Percentiles rank a stretch among this genome's conserved stretches.
These are phyloP conservation scores for Conus betulinus DNA, from an alignment of 1,140 invertebrate species.

Conservation along the genomic window DNA sequence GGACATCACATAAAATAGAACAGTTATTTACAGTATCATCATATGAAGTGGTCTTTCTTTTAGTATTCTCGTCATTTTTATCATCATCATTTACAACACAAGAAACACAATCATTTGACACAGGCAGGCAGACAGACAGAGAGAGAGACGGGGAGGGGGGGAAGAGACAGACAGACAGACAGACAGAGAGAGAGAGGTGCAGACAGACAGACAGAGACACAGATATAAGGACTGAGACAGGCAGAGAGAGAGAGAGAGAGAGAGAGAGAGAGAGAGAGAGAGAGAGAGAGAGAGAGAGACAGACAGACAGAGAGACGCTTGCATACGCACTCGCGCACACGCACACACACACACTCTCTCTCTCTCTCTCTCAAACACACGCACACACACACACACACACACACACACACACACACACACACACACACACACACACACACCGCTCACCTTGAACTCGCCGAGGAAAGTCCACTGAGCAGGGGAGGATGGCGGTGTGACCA, in stretches of 20 bases:
- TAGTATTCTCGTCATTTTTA: too few relatives aligned
- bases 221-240: not conserved
- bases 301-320: not conserved
- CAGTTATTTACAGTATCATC: too few relatives aligned
- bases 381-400: not conserved
- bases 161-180: too few relatives aligned
- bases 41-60: too few relatives aligned
- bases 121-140: too few relatives aligned
- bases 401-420: conserved; percentile 16
- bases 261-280: not conserved
- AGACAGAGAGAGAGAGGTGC: conserved; percentile 14
- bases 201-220: conserved; percentile 13
- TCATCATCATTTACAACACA: too few relatives aligned
- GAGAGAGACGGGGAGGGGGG: too few relatives aligned
- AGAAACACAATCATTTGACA: too few relatives aligned
- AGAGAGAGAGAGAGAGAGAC: not conserved
- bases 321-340: not conserved
- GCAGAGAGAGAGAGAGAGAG: conserved; percentile 6
- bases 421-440: conserved; percentile 14
- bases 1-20: too few relatives aligned
- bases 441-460: conserved; percentile 73
- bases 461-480: conserved; percentile 97
- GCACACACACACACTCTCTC: conserved; percentile 10
- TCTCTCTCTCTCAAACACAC: too few relatives aligned
- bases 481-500: conserved; percentile 90